Conservation (phyloP, 1,140 invertebrate species). For the Procambarus virginalis region DNA sequence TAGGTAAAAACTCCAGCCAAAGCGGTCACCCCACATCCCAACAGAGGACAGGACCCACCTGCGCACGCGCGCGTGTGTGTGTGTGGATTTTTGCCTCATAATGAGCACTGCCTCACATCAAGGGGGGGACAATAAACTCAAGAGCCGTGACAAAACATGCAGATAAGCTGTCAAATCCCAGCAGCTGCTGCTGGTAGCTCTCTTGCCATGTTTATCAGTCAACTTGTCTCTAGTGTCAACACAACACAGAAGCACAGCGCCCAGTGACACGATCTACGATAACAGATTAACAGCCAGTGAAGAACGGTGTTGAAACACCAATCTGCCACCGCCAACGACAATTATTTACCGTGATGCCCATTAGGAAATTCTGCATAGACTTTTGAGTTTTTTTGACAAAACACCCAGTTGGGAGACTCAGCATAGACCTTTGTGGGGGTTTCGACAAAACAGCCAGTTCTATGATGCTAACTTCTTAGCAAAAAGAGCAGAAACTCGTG, state of each 20-base stretch:
- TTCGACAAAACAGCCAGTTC: no score
- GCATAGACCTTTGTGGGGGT: no score
- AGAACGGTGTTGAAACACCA: neutral
- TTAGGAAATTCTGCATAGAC: no score
- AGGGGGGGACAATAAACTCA: slow-evolving; percentile 15
- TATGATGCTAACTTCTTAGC: no score
- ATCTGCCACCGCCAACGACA: no score
- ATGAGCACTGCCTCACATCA: slow-evolving; percentile 62
- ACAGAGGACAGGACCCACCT: slow-evolving; percentile 60
- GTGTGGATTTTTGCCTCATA: slow-evolving; percentile 35
- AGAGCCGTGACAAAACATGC: slow-evolving; percentile 51
- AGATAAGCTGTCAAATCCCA: slow-evolving; percentile 48
- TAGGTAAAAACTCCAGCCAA: neutral
- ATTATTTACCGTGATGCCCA: no score
- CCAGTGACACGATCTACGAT: slow-evolving; percentile 26
- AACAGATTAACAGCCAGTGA: slow-evolving; percentile 11
- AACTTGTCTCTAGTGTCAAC: neutral
- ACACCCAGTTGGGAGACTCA: no score
- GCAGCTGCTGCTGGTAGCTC: slow-evolving; percentile 24
- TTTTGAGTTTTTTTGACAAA: no score
- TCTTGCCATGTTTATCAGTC: slow-evolving; percentile 47
- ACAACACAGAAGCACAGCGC: slow-evolving; percentile 22
- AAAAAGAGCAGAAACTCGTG: no score
- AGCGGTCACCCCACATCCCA: slow-evolving; percentile 40
- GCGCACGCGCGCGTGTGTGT: slow-evolving; percentile 17